phyloP scores from a whole-genome alignment of 2,797 vertebrate species.

The Podarcis siculus region DNA sequence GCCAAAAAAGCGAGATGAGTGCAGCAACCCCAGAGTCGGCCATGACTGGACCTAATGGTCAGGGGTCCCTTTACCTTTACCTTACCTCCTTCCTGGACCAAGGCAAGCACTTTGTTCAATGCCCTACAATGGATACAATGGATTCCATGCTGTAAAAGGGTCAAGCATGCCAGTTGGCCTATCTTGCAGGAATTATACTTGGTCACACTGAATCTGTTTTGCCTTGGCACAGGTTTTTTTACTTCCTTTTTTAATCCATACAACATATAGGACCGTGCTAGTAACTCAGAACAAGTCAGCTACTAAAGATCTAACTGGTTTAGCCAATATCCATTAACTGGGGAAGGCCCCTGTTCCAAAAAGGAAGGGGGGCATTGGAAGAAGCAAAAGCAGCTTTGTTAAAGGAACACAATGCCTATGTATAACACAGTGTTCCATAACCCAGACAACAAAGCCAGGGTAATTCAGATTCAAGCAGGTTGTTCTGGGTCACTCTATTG shows the following conservation, averaged over 20 bases:
- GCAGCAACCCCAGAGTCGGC: too few species aligned
- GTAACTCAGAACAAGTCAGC: background rate
- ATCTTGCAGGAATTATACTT: background rate
- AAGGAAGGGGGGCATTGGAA: background rate
- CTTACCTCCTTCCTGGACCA: background rate
- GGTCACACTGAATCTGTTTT: background rate
- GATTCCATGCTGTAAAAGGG: background rate
- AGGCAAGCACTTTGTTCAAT: background rate
- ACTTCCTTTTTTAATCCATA: background rate
- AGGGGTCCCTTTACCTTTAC: too few species aligned
- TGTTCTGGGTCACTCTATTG: background rate
- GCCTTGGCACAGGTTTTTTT: background rate
- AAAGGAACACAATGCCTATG: background rate
- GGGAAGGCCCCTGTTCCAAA: background rate
- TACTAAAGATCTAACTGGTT: background rate
- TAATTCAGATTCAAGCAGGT: slow-evolving; percentile 18
- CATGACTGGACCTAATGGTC: too few species aligned
- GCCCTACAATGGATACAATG: background rate
- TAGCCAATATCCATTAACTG: background rate
- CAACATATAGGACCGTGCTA: too few species aligned
- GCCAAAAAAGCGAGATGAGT: too few species aligned
- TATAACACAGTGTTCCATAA: background rate
- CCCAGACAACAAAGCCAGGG: background rate
- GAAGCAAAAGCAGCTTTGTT: background rate
- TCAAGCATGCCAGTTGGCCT: background rate